Conservation (phyloP, 1,140 invertebrate species). For the Dendroctonus valens region DNA sequence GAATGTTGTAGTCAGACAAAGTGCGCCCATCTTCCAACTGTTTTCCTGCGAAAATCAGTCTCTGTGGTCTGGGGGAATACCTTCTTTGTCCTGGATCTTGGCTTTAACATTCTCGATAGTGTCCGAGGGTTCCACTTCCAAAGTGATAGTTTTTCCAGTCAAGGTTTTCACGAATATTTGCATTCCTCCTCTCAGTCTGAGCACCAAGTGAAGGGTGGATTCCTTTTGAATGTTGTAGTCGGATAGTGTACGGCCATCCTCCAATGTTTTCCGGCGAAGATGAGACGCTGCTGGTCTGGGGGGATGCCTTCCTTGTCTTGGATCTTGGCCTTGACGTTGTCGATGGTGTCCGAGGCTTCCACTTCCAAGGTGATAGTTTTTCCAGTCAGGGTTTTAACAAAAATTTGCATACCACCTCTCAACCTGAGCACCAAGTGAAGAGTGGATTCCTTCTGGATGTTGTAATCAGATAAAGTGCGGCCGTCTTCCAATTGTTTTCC, state of each 20-base stretch:
- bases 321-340: constrained; percentile 11
- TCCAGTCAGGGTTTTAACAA: constrained; percentile 64
- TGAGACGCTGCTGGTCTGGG: constrained; percentile 52
- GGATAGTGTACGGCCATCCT: constrained; percentile 68
- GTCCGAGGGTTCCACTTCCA: constrained; percentile 40
- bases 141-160: constrained; percentile 30
- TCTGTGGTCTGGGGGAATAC: constrained; percentile 23
- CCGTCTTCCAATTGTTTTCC: constrained; percentile 95
- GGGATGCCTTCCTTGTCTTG: constrained; percentile 54
- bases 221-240: constrained; percentile 80
- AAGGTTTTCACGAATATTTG: constrained; percentile 52
- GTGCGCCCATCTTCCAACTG: constrained; percentile 73
- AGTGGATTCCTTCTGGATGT: constrained; percentile 92
- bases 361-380: constrained; percentile 75
- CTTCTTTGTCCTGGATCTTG: constrained; percentile 27
- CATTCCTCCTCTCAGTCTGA: constrained; percentile 73
- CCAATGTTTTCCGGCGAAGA: too few relatives aligned
- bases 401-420: constrained; percentile 73
- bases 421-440: constrained; percentile 89
- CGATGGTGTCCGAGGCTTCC: constrained; percentile 48
- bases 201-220: constrained; percentile 71
- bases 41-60: constrained; percentile 25
- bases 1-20: constrained; percentile 76
- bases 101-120: constrained; percentile 27
- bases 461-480: constrained; percentile 87